Evolutionary conservation across 2,888 invertebrate genomes (phyloP).

Genomic region (Auanema sp.): DNA sequence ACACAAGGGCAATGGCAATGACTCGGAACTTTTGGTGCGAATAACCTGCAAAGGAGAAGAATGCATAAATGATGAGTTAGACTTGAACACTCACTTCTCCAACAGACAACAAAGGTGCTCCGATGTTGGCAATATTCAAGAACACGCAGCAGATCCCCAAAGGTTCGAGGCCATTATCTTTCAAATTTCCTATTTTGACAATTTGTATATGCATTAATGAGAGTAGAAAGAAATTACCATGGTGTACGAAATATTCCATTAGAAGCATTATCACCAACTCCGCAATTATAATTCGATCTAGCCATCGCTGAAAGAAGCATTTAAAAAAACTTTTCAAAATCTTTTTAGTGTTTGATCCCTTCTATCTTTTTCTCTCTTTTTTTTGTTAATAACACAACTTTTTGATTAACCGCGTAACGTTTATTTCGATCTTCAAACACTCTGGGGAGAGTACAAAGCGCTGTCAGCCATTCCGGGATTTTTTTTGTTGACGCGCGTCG

Average conservation of each 20-base stretch:
- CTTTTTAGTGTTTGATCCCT: too few relatives aligned
- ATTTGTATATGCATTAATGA: too few relatives aligned
- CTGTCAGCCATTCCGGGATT: constrained; percentile 2
- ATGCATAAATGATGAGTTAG: not conserved
- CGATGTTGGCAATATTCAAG: constrained; percentile 57
- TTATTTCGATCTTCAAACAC: too few relatives aligned
- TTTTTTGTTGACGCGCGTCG: constrained; percentile 3
- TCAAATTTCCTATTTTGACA: not conserved
- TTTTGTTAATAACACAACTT: too few relatives aligned
- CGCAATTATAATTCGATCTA: constrained; percentile 31
- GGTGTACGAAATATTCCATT: constrained; percentile 32
- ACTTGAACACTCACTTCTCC: not conserved
- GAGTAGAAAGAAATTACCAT: constrained; percentile 3
- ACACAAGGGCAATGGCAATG: constrained; percentile 85
- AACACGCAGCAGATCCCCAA: constrained; percentile 56
- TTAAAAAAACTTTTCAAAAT: too few relatives aligned
- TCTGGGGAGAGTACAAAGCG: not conserved
- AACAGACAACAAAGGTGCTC: constrained; percentile 42
- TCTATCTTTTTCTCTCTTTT: too few relatives aligned
- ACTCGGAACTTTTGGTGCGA: constrained; percentile 79
- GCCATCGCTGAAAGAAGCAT: constrained; percentile 26
- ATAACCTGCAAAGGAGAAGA: constrained; percentile 73
- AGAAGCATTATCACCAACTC: constrained; percentile 28
- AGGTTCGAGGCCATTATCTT: constrained; percentile 8
- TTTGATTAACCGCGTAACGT: too few relatives aligned